Percentiles rank a stretch among this genome's conserved stretches.
phyloP scores from a whole-genome alignment of 2,888 invertebrate species.

The Patella caerulea region DNA sequence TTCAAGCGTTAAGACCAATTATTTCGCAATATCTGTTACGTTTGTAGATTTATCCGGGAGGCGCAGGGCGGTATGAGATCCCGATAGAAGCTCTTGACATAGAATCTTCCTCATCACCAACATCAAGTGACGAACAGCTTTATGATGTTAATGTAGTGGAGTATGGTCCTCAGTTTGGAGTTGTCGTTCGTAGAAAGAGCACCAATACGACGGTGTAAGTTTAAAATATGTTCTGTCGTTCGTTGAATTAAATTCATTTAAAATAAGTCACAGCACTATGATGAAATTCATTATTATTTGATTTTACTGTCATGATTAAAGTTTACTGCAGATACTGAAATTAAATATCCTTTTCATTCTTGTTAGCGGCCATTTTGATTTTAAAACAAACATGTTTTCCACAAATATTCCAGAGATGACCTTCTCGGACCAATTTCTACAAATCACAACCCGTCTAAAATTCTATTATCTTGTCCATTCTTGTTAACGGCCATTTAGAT shows the following conservation, averaged over 20 bases:
- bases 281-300: no score
- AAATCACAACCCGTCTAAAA: conserved; percentile 54
- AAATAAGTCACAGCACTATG: no score
- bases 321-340: no score
- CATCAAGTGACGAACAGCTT: conserved; percentile 13
- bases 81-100: conserved; percentile 30
- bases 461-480: conserved; percentile 58
- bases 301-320: no score
- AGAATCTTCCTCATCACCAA: background rate
- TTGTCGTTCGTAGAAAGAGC: conserved; percentile 43
- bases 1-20: no score
- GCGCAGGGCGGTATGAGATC: conserved; percentile 25
- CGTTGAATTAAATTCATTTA: background rate
- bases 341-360: no score
- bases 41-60: background rate
- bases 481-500: conserved; percentile 47
- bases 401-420: conserved; percentile 48
- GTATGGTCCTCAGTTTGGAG: conserved; percentile 47
- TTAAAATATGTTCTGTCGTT: background rate
- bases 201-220: conserved; percentile 41
- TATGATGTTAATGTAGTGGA: conserved; percentile 47
- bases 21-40: background rate
- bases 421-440: conserved; percentile 59
- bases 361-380: no score
- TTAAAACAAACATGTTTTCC: conserved; percentile 36